Conservation (phyloP, 2,797 vertebrate genomes). For the Todus mexicanus region DNA sequence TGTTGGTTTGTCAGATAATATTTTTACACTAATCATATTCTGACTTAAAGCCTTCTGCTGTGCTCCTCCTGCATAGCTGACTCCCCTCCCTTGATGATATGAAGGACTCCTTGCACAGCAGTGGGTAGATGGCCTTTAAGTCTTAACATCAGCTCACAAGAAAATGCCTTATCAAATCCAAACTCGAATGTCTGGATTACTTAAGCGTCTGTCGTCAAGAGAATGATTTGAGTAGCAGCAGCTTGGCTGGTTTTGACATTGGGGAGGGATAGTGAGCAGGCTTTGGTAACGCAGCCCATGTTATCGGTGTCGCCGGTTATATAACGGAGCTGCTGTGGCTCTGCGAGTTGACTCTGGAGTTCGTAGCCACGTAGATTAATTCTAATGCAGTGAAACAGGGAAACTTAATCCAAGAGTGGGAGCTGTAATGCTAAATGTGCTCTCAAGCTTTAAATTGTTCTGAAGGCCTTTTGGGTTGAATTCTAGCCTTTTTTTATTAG, state of each 20-base stretch:
- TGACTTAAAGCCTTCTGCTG: not conserved
- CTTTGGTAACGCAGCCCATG: not conserved
- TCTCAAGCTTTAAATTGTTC: not conserved
- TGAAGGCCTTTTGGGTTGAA: not conserved
- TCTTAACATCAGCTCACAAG: not conserved
- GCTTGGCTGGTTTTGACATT: not conserved
- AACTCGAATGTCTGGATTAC: not conserved
- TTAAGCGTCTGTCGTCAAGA: not conserved
- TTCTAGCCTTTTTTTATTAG: not conserved
- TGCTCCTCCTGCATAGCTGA: not conserved
- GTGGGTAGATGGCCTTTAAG: not conserved
- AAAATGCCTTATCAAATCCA: not conserved
- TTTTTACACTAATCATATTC: not conserved
- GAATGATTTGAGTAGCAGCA: not conserved
- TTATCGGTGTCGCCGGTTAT: not conserved
- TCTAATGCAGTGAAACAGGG: slow-evolving; percentile 17
- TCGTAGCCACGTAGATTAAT: slow-evolving; percentile 7
- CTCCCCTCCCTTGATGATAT: not conserved
- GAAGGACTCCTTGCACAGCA: slow-evolving; percentile 8
- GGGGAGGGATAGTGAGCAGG: not conserved
- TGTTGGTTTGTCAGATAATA: not conserved
- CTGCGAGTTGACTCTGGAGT: slow-evolving; percentile 38
- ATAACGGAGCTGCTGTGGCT: slow-evolving; percentile 20
- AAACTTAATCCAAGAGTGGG: slow-evolving; percentile 18
- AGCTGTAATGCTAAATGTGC: not conserved